Evolutionary conservation across 2,113 vertebrate genomes (phyloP), one percentile per base, ranked within the genome.

Genomic region (Bathybates hornii): DNA sequence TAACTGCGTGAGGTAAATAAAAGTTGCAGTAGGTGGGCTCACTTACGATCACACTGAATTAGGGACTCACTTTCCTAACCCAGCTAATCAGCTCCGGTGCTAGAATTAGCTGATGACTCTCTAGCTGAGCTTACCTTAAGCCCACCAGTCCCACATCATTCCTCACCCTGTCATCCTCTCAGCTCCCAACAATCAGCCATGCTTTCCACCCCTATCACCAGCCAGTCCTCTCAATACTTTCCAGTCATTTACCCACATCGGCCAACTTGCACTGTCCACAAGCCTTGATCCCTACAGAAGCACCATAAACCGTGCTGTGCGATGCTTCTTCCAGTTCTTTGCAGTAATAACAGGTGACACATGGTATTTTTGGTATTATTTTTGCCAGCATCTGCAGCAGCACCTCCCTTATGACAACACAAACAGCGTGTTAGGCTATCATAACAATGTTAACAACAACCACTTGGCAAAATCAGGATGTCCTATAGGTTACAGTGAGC

Each of bases 291-390:
- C 13, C 5, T 16, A 2, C 38, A 73, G 38, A 73, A 45, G 5
- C 7, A 43, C 66, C 38, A 24, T 43, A 0, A 24, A 1, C 66
- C 1, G 5, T 45, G 38, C 21, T 45, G 21, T 0, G 14, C 5
- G 1, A 43, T 27, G 38, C 66, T 43, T 73, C n/a, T 45, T 45
- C n/a, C 3, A 71, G 1, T 24, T 71, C 66, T 71, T 71, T 71
- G 38, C 0, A 0, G 12, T 43, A 24, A 71, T 36, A 71, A 24
- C 66, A 71, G 38, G 36, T 43, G 13, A 43, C n/a, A 16, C 5
- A 2, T 34, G 2, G 57, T 19, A 34, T 61, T 61, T 61, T 61
- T 19, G 57, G 57, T 61, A 61, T 34, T 19, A 59, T 61, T 34
- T 2, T 34, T 61, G 2, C 57, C 9, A 34, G 16, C 16, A 27